Conservation (phyloP, 2,797 vertebrate species). For the Danio aesculapii region DNA sequence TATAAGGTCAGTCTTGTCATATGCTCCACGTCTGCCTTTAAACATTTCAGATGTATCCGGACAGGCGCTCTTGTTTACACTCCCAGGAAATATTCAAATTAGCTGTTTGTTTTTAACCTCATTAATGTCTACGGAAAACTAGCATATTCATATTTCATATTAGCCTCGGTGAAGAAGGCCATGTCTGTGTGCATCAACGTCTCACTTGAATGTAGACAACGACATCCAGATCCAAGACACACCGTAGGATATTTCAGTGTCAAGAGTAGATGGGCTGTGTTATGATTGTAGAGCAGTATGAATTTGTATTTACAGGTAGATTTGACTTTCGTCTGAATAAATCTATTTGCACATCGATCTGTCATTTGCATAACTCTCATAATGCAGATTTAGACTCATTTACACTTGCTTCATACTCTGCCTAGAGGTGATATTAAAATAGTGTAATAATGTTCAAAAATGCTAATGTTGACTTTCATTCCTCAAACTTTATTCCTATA, state of each 20-base stretch:
- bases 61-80: constrained; percentile 10
- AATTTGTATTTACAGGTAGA: constrained; percentile 42
- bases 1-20: constrained; percentile 14
- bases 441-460: constrained; percentile 1
- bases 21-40: constrained; percentile 18
- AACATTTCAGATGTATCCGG: constrained; percentile 1
- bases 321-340: constrained; percentile 46
- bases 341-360: constrained; percentile 50
- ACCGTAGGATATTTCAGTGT: constrained; percentile 18
- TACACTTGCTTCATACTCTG: constrained; percentile 8
- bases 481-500: neutral
- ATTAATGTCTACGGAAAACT: constrained; percentile 25
- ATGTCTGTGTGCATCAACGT: constrained; percentile 25
- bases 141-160: constrained; percentile 29
- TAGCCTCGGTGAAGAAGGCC: constrained; percentile 17
- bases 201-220: constrained; percentile 33
- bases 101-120: constrained; percentile 27
- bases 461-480: neutral
- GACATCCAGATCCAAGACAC: constrained; percentile 8
- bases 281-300: constrained; percentile 33
- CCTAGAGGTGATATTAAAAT: constrained; percentile 2
- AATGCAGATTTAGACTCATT: neutral
- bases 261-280: constrained; percentile 36
- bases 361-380: constrained; percentile 29
- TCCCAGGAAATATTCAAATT: constrained; percentile 22